Evolutionary conservation across 2,797 vertebrate species (phyloP).

Genomic region (Mareca strepera): DNA sequence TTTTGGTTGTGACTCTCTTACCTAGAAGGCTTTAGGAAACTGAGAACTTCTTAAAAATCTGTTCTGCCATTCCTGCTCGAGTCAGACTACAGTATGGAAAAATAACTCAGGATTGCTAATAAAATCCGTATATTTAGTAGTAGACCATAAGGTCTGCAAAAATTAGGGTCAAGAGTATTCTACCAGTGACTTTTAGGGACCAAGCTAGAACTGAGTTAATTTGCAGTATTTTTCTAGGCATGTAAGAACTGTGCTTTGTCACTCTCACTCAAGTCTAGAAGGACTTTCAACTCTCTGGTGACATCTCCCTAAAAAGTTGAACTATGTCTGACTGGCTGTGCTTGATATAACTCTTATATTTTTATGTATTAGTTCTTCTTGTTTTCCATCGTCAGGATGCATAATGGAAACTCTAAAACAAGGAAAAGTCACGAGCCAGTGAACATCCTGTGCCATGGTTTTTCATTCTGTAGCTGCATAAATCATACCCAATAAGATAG

Average conservation of each 20-base stretch:
- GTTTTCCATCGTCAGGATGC: not conserved
- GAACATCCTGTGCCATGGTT: not conserved
- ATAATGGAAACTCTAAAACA: not conserved
- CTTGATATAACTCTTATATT: not conserved
- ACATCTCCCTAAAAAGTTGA: not conserved
- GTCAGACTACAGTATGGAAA: not conserved
- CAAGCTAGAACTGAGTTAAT: not conserved
- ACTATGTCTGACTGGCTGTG: not conserved
- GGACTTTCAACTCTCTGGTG: not conserved
- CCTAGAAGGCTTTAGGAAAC: not conserved
- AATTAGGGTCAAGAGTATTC: not conserved
- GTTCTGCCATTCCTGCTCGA: not conserved
- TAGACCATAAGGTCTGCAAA: not conserved
- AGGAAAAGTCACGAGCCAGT: not conserved
- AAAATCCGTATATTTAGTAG: not conserved
- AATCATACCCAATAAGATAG: not conserved
- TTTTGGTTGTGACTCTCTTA: not conserved
- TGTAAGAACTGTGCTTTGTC: not conserved
- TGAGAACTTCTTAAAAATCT: not conserved
- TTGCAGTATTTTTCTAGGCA: not conserved
- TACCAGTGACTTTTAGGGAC: not conserved
- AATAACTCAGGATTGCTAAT: not conserved
- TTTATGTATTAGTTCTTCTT: not conserved
- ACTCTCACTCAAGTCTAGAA: not conserved
- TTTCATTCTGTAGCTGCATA: not conserved